A percentile compares a stretch with the other conserved stretches of the same genome.
Evolutionary conservation across 2,888 invertebrate species (phyloP).

Genomic region (Apamea crenata): DNA sequence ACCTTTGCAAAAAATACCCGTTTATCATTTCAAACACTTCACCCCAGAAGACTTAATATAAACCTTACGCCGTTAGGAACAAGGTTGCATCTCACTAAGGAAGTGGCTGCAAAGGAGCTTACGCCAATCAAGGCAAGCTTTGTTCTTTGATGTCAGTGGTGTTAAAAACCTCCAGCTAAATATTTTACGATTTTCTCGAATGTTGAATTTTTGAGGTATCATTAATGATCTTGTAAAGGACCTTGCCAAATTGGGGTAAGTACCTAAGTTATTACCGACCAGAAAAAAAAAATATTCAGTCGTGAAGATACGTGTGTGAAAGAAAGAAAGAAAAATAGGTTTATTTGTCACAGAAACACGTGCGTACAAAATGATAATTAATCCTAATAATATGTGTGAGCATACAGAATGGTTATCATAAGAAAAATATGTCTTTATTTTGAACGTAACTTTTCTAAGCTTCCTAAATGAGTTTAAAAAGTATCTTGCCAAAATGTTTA

Average conservation of each 20-base stretch:
- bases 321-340: no score
- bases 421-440: not conserved
- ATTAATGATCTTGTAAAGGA: not conserved
- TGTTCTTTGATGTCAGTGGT: constrained; percentile 24
- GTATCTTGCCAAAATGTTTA: no score
- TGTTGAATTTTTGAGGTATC: not conserved
- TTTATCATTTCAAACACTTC: constrained; percentile 23
- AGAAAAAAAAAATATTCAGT: not conserved
- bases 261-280: not conserved
- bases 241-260: not conserved
- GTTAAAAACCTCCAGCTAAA: constrained; percentile 10
- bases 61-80: constrained; percentile 12
- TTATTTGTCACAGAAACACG: no score
- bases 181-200: constrained; percentile 8
- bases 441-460: not conserved
- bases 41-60: not conserved
- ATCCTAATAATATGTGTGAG: not conserved
- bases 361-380: no score
- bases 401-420: not conserved
- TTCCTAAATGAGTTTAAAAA: not conserved
- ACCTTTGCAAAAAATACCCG: constrained; percentile 4
- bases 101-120: constrained; percentile 52
- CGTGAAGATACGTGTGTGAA: no score
- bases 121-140: constrained; percentile 50
- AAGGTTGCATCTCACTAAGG: constrained; percentile 29